A percentile compares a stretch with the other conserved stretches of the same genome.
These are phyloP conservation scores for Hippocampus guttulatus DNA, from an alignment of 2,113 vertebrate species.

Conservation along the genomic window DNA sequence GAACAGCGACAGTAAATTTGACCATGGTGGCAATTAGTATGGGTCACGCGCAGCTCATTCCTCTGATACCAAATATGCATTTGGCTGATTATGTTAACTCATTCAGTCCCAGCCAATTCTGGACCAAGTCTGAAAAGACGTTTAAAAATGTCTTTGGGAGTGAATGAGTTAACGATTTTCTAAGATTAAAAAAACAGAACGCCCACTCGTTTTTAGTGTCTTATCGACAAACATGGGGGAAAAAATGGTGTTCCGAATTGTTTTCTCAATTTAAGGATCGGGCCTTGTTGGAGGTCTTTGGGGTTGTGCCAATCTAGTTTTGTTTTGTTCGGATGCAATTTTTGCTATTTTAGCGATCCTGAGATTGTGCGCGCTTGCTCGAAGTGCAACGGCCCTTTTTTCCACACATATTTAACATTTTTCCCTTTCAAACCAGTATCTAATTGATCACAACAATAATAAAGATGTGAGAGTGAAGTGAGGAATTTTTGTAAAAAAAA, in stretches of 20 bases:
- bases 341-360: not conserved
- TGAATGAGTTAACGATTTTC: no score
- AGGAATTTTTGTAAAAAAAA: not conserved
- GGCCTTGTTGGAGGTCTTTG: not conserved
- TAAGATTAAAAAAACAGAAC: not conserved
- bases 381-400: not conserved
- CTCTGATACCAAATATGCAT: no score
- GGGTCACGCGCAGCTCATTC: no score
- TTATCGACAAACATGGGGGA: not conserved
- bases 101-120: no score
- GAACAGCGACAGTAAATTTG: no score
- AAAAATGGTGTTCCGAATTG: not conserved
- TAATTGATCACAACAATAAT: not conserved
- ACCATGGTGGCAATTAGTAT: no score
- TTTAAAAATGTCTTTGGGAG: no score
- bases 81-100: no score
- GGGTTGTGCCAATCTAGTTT: not conserved
- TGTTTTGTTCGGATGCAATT: not conserved
- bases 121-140: no score
- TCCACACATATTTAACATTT: not conserved
- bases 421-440: not conserved
- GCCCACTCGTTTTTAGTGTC: not conserved
- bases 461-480: no score
- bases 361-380: not conserved
- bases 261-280: not conserved